These are phyloP conservation scores for Bombus balteatus DNA, from an alignment of 1,140 invertebrate species.

Conservation along the genomic window DNA sequence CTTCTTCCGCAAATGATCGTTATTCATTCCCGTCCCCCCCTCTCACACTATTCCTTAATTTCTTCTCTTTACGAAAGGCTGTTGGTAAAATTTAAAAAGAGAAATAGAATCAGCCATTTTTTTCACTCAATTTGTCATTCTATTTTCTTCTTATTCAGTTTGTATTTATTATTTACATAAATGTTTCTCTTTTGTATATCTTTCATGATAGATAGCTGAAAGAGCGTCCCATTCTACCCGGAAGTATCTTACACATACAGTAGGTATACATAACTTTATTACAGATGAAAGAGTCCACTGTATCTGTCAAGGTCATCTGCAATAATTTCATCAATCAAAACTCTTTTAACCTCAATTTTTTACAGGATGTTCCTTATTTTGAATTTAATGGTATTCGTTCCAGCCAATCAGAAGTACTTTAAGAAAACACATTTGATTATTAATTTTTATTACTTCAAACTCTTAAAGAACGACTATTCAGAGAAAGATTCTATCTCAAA, in stretches of 20 bases:
- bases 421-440: not conserved
- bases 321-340: not conserved
- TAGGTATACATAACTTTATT: not conserved
- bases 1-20: constrained; percentile 33
- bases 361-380: not conserved
- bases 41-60: not conserved
- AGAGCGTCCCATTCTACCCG: too few species aligned
- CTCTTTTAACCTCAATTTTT: not conserved
- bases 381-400: not conserved
- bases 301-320: not conserved
- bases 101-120: not conserved
- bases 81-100: not conserved
- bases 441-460: not conserved
- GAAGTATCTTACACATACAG: not conserved
- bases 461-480: too few species aligned
- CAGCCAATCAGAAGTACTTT: not conserved
- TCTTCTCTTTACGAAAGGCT: not conserved
- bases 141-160: not conserved
- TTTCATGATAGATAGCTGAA: too few species aligned
- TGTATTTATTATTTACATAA: not conserved
- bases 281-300: not conserved
- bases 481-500: not conserved
- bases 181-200: not conserved
- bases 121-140: not conserved
- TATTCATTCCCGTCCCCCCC: constrained; percentile 15